Evolutionary conservation across 2,888 invertebrate species (phyloP).

Genomic region (Steinernema carpocapsae): DNA sequence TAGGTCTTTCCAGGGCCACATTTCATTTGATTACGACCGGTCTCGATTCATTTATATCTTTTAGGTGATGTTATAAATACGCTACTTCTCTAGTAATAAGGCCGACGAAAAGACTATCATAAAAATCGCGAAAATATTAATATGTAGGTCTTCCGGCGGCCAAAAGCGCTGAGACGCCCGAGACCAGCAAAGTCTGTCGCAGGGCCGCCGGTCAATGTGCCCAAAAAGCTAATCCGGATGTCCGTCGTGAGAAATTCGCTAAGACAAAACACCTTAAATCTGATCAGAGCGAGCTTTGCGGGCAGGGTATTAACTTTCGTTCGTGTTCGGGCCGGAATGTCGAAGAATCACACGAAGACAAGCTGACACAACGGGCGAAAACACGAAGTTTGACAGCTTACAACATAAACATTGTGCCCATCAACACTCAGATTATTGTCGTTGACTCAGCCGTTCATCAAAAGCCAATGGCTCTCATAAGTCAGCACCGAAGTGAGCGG

Average conservation of each 20-base stretch:
- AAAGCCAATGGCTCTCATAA: slow-evolving; percentile 4
- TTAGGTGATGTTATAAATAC: slow-evolving; percentile 13
- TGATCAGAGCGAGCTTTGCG: slow-evolving; percentile 10
- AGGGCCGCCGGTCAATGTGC: not conserved
- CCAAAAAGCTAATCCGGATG: slow-evolving; percentile 9
- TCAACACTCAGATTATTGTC: slow-evolving; percentile 6
- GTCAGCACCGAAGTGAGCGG: not conserved
- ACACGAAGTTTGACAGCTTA: slow-evolving; percentile 1
- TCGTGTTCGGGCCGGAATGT: not conserved
- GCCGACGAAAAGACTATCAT: not conserved
- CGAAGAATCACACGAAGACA: not conserved
- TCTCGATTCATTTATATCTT: slow-evolving; percentile 11
- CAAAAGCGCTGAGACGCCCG: not conserved
- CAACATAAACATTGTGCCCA: not conserved
- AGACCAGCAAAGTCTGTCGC: not conserved
- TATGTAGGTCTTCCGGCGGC: slow-evolving; percentile 18
- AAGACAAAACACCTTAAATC: slow-evolving; percentile 1
- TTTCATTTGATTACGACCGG: not conserved
- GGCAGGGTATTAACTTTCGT: slow-evolving; percentile 1
- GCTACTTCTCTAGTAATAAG: not conserved
- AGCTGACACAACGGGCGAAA: slow-evolving; percentile 8
- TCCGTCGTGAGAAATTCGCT: slow-evolving; percentile 22
- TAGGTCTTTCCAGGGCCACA: slow-evolving; percentile 2
- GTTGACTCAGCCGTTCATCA: slow-evolving; percentile 6
- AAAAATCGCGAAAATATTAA: slow-evolving; percentile 11